Evolutionary conservation across 2,888 invertebrate genomes (phyloP), one percentile per base, ranked within the genome.

Genomic region (Synergus japonicus): DNA sequence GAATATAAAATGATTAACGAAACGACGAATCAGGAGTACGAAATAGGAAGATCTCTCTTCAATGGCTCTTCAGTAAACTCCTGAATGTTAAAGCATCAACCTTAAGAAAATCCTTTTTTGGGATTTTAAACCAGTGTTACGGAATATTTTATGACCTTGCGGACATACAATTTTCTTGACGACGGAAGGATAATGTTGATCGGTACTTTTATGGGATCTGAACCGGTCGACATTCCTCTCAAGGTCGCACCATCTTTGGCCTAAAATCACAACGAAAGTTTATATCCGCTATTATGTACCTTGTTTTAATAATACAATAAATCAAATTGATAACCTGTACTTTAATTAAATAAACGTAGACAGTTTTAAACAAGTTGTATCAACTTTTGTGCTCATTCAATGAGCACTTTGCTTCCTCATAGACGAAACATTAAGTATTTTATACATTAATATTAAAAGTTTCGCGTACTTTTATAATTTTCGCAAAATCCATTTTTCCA

Each of bases 171-270:
- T 69, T 49, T 69, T 69, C 54, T 73, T 37, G 49, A 73, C 10
- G n/a, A 73, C 73, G 73, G 73, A 73, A 73, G 73, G 54, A 54
- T 69, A 73, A 73, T 60, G 29, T 73, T 73, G 73, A 73, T 73
- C 54, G 37, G 22, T 37, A 54, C 73, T 73, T 73, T 49, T 73
- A 73, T 54, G 73, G 73, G 22, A 54, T 54, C 49, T 29, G 37
- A 76, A 66, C 46, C 77, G 64, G 66, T 49, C 78, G 54, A 67
- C 76, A 78, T 78, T 63, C 43, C 64, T 76, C 43, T 66, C 77
- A 81, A 81, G 79, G 79, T 76, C 67, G 64, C 60, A 79, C 79
- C 81, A 65, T 65, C 58, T 77, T 81, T 77, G 81, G 79, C 60
- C 12, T 13, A 60, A 60, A 46, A 12, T 46, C 60, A 49, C 15